Base-by-base conservation (phyloP, 1,140 invertebrate species). In the Limonius californicus region DNA sequence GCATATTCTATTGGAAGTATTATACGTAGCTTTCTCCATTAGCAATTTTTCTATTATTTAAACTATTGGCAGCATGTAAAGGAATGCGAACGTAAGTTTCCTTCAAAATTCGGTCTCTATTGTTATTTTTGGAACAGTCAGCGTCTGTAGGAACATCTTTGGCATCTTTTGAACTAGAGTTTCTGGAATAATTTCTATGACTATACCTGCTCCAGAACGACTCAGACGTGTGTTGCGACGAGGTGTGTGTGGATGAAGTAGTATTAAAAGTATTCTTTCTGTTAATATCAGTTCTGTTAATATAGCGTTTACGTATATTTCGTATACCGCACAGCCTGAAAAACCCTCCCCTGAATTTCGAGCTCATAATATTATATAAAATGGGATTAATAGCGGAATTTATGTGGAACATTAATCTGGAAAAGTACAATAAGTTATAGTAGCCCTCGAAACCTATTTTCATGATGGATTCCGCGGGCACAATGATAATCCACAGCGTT, bases 361-460 rank as follows among this genome's bases (percentile, higher is more conserved):
- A 91, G n/a, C 91, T 94, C 88, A 93, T 93, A 11, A 92, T 80
- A 74, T 91, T 92, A 77, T 95, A 95, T 12, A 95, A 81, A 66
- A 95, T 92, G 2, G 93, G 93, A 78, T 95, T 95, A 59, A 94
- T 86, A 19, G 91, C 91, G 3, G 91, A 94, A 74, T 95, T 94
- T 15, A 94, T 82, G 77, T 95, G 94, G 14, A 92, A 77, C 89
- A 95, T 91, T 20, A 94, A 84, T 47, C 92, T 83, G 69, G 87
- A 90, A 77, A 94, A 89, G 77, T 92, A 94, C 9, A 95, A 81
- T 53, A 95, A 79, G 72, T 87, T 89, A 77, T 92, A 94, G 78
- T 91, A 95, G 7, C 82, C 82, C 63, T 92, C 89, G 68, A 91
- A 77, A 16, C 91, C 91, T 65, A 92, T 73, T 19, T 78, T 72